Conservation (phyloP, 2,113 vertebrate genomes). For the Grantiella picta region DNA sequence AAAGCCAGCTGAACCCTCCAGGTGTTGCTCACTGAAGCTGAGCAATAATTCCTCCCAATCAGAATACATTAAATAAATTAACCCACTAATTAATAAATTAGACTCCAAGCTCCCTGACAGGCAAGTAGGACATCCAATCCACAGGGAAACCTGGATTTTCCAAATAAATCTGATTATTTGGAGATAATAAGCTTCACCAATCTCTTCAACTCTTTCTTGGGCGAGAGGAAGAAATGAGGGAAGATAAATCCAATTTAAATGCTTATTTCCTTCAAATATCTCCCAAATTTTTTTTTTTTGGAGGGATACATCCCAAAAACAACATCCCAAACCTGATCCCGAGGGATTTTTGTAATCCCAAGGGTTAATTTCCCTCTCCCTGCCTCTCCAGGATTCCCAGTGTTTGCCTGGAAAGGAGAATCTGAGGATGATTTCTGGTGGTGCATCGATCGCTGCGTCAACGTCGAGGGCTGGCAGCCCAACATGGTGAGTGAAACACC, state of each 20-base stretch:
- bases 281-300: background rate
- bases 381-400: conserved; percentile 83
- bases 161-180: fast-evolving
- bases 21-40: background rate
- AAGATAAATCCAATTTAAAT: no score
- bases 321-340: background rate
- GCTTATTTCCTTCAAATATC: no score
- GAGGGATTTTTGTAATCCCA: background rate
- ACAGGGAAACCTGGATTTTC: background rate
- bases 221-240: background rate
- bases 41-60: fast-evolving
- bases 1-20: background rate
- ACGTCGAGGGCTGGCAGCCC: conserved; percentile 97
- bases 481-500: conserved; percentile 83
- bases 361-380: background rate
- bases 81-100: background rate
- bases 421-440: conserved; percentile 99
- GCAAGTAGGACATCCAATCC: background rate
- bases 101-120: fast-evolving
- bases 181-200: fast-evolving
- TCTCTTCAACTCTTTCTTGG: background rate
- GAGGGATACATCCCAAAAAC: no score
- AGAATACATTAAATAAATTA: fast-evolving
- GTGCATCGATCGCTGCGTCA: conserved; percentile 98
- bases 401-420: conserved; percentile 98